phyloP scores from a whole-genome alignment of 2,888 invertebrate species.

The Tetragonula carbonaria region DNA sequence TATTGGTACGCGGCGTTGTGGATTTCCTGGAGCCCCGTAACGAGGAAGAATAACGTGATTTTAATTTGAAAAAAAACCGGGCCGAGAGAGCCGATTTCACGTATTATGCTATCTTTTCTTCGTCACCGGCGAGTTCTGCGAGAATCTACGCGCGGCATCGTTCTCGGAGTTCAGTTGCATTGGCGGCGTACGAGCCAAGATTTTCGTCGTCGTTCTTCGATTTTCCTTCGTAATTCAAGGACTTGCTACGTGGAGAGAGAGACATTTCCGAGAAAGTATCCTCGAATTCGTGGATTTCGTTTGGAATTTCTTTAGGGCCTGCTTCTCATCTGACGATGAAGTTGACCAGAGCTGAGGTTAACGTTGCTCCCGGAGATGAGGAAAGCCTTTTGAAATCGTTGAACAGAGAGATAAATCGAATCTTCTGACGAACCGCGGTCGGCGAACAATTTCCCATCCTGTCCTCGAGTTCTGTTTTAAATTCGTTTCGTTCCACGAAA shows the following conservation, averaged over 20 bases:
- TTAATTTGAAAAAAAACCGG: slow-evolving; percentile 43
- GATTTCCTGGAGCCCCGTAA: slow-evolving; percentile 4
- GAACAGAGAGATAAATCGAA: slow-evolving; percentile 48
- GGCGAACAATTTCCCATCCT: slow-evolving; percentile 53
- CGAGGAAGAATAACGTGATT: slow-evolving; percentile 20
- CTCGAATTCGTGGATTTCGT: background rate
- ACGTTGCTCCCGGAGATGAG: slow-evolving; percentile 9
- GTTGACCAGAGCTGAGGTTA: background rate
- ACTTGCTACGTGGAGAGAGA: background rate
- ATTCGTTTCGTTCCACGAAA: slow-evolving; percentile 36
- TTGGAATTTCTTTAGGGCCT: background rate
- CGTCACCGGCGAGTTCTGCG: background rate
- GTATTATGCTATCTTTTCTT: background rate
- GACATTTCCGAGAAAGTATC: background rate
- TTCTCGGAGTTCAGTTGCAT: background rate
- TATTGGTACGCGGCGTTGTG: slow-evolving; percentile 33
- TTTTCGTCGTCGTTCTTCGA: slow-evolving; percentile 2
- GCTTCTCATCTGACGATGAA: background rate
- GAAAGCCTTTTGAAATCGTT: slow-evolving; percentile 8
- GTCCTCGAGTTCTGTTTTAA: slow-evolving; percentile 46
- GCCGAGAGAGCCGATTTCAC: background rate
- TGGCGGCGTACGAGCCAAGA: background rate
- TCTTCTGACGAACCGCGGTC: slow-evolving; percentile 34
- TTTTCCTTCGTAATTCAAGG: slow-evolving; percentile 2
- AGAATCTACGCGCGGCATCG: background rate